phyloP scores from a whole-genome alignment of 2,113 vertebrate genomes.

The Neopipo cinnamomea region DNA sequence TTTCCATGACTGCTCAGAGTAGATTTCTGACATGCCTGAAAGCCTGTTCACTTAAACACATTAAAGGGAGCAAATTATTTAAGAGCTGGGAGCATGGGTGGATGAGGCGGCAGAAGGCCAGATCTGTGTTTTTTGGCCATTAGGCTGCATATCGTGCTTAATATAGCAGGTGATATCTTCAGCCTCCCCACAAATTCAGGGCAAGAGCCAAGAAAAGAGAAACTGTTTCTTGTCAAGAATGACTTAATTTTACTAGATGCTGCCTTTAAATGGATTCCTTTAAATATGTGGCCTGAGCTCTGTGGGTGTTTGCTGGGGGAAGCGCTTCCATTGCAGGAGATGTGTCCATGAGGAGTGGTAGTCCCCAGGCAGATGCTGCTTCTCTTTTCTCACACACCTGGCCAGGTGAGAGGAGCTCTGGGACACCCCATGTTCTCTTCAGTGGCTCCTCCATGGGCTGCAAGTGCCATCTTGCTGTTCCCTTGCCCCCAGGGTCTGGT shows the following conservation, averaged over 20 bases:
- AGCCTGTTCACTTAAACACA: neutral
- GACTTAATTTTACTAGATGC: neutral
- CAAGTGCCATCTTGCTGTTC: neutral
- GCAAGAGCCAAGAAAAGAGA: constrained; percentile 14
- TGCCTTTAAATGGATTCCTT: neutral
- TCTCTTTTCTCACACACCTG: neutral
- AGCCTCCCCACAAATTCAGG: neutral
- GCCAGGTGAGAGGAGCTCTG: neutral
- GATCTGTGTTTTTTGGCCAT: neutral
- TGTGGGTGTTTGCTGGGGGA: neutral
- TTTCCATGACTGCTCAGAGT: neutral
- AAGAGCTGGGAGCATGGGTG: constrained; percentile 34
- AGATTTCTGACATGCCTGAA: constrained; percentile 8
- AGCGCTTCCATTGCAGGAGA: fast-evolving
- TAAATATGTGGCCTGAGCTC: fast-evolving
- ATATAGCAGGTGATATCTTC: constrained; percentile 29
- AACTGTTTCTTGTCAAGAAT: neutral
- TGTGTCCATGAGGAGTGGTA: neutral
- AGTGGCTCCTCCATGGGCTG: fast-evolving
- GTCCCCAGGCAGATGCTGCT: neutral
- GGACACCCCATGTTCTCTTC: too few species aligned
- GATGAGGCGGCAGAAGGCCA: constrained; percentile 11
- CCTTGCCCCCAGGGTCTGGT: too few species aligned
- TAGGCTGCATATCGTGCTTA: neutral
- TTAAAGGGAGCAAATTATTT: constrained; percentile 10